Conservation (phyloP, 2,888 invertebrate genomes). For the Ichneumoninae sp. region DNA sequence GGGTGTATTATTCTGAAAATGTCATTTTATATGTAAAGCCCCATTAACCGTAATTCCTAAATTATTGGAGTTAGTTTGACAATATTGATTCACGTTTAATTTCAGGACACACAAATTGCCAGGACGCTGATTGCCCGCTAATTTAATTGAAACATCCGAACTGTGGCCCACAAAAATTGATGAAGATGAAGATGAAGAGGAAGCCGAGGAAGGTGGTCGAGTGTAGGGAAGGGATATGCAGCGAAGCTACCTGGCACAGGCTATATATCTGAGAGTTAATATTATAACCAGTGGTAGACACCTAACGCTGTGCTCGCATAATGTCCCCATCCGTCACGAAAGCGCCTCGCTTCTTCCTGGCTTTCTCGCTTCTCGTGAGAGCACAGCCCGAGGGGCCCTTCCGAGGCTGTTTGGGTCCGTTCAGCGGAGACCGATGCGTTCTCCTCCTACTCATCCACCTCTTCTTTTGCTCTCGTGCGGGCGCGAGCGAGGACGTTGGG, state of each 20-base stretch:
- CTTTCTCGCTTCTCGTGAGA: slow-evolving; percentile 31
- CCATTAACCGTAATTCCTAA: not conserved
- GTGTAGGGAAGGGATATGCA: slow-evolving; percentile 19
- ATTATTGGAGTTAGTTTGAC: not conserved
- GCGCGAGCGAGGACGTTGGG: slow-evolving; percentile 68
- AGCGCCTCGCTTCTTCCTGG: slow-evolving; percentile 69
- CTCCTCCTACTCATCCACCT: slow-evolving; percentile 50
- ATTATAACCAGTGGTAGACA: slow-evolving; percentile 74
- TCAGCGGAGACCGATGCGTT: slow-evolving; percentile 38
- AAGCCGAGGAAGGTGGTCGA: slow-evolving; percentile 15
- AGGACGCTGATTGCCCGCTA: not conserved
- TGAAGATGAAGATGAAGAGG: slow-evolving; percentile 13
- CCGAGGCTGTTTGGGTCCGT: slow-evolving; percentile 46
- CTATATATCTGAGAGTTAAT: slow-evolving; percentile 64
- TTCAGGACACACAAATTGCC: not conserved
- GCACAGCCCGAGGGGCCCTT: slow-evolving; percentile 37
- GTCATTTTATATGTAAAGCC: not conserved
- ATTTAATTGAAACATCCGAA: slow-evolving; percentile 4
- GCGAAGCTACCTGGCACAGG: slow-evolving; percentile 45
- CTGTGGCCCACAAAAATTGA: slow-evolving; percentile 4
- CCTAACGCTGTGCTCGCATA: slow-evolving; percentile 75
- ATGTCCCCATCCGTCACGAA: slow-evolving; percentile 79
- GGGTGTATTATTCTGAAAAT: not conserved
- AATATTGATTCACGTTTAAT: not conserved
- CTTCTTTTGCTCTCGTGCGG: slow-evolving; percentile 39